Evolutionary conservation across 2,797 vertebrate genomes (phyloP).

Genomic region (Enteromius argenteus): DNA sequence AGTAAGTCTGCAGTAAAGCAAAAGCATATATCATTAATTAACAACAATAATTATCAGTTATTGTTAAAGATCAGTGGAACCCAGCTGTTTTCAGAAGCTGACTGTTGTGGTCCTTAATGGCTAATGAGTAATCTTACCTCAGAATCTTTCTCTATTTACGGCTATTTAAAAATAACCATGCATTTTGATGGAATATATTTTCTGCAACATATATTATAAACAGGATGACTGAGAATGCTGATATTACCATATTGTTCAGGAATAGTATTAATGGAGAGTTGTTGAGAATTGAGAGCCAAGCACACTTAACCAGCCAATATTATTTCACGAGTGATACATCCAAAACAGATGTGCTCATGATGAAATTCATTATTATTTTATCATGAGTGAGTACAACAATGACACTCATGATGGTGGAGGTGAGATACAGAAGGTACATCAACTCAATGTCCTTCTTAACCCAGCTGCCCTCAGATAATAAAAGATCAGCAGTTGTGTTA

Average conservation of each 20-base stretch:
- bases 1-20: neutral
- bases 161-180: neutral
- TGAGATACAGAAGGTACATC: constrained; percentile 22
- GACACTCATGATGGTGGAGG: constrained; percentile 22
- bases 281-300: constrained; percentile 2
- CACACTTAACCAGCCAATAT: constrained; percentile 21
- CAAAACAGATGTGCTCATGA: constrained; percentile 31
- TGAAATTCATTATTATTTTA: constrained; percentile 37
- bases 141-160: neutral
- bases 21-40: neutral
- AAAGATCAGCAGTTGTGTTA: constrained; percentile 28
- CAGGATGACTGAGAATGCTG: neutral
- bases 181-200: neutral
- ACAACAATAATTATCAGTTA: neutral
- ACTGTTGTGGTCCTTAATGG: neutral
- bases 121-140: neutral
- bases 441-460: constrained; percentile 14
- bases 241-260: neutral
- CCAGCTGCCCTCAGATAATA: constrained; percentile 38
- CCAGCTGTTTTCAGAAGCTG: neutral
- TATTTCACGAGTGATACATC: neutral
- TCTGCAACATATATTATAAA: neutral
- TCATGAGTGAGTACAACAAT: constrained; percentile 11
- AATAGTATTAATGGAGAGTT: constrained; percentile 23
- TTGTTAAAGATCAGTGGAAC: neutral